These are phyloP conservation scores for Sander vitreus DNA, from an alignment of 2,113 vertebrate species.

Conservation along the genomic window DNA sequence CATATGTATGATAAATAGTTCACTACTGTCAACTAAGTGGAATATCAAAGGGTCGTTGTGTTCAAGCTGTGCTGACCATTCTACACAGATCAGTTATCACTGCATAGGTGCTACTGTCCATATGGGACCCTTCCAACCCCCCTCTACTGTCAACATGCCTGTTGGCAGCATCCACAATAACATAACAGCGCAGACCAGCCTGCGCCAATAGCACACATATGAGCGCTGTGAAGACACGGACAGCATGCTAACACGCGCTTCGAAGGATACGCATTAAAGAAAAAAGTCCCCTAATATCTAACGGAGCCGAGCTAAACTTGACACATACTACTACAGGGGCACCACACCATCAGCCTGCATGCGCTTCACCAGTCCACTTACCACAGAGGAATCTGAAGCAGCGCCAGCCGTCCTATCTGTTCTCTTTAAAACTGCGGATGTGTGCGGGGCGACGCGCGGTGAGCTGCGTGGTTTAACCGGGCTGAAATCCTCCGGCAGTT, in stretches of 20 bases:
- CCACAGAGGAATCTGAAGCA: constrained; percentile 39
- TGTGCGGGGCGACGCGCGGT: not conserved
- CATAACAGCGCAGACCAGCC: constrained; percentile 47
- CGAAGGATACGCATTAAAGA: not conserved
- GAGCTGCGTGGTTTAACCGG: not conserved
- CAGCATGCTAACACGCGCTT: constrained; percentile 9
- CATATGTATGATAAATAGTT: not conserved
- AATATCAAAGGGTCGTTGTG: not conserved
- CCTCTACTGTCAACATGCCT: constrained; percentile 57
- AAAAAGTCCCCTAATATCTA: not conserved
- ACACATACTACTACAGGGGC: constrained; percentile 24
- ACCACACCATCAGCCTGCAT: constrained; percentile 9
- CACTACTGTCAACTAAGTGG: too few species aligned
- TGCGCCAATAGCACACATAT: constrained; percentile 27
- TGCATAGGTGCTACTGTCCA: constrained; percentile 46
- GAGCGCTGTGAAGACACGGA: not conserved
- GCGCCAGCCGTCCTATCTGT: constrained; percentile 36
- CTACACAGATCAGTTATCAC: not conserved
- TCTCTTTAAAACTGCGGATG: constrained; percentile 30
- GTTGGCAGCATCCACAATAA: constrained; percentile 63
- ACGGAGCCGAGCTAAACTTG: not conserved
- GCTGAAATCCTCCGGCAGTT: not conserved
- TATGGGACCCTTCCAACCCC: constrained; percentile 40
- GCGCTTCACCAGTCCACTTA: constrained; percentile 55
- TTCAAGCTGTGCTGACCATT: not conserved